Evolutionary conservation across 2,113 vertebrate genomes (phyloP).

Genomic region (Plecotus auritus): DNA sequence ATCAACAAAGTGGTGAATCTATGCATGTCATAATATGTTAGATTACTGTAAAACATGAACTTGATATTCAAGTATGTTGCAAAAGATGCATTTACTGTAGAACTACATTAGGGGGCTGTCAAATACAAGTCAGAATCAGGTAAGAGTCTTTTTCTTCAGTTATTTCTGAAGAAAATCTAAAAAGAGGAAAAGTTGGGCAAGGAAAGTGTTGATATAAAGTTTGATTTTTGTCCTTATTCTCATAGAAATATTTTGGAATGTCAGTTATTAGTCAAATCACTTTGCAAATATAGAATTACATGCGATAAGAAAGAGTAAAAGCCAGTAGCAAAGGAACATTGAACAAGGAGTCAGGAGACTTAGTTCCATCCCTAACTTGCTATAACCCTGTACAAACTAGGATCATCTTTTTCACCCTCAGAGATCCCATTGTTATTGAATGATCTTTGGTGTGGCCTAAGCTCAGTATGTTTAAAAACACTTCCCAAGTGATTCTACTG

Average conservation of each 20-base stretch:
- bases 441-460: background rate
- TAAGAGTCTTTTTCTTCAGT: background rate
- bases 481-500: background rate
- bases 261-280: background rate
- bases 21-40: background rate
- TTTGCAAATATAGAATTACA: background rate
- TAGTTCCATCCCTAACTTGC: background rate
- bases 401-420: background rate
- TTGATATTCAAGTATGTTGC: background rate
- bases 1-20: background rate
- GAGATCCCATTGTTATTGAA: background rate
- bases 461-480: background rate
- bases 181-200: background rate
- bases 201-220: background rate
- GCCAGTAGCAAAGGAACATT: background rate
- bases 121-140: background rate
- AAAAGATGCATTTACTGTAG: background rate
- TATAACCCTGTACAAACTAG: background rate
- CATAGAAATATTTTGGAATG: background rate
- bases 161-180: background rate
- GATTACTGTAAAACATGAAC: background rate
- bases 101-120: slow-evolving; percentile 38
- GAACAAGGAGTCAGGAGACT: background rate
- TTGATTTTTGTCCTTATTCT: background rate
- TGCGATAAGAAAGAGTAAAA: background rate